Conservation (phyloP, 1,140 invertebrate species). For the Rhopalosiphum maidis region DNA sequence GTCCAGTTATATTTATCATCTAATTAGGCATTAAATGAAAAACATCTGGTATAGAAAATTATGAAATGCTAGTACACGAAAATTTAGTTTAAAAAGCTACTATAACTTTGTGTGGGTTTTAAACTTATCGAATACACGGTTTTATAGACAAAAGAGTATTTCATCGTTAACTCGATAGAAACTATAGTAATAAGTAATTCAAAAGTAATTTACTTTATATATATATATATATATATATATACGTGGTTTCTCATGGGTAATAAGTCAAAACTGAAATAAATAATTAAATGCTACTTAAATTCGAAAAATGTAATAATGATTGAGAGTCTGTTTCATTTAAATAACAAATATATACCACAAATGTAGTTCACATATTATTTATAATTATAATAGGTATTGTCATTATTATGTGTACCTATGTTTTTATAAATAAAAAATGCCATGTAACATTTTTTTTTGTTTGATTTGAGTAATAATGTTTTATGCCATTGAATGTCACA, state of each 20-base stretch:
- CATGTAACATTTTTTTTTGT: background rate
- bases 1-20: background rate
- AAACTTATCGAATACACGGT: background rate
- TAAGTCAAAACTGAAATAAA: background rate
- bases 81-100: background rate
- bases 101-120: background rate
- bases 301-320: background rate
- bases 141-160: background rate
- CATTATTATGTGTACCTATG: background rate
- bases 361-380: background rate
- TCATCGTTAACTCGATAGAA: background rate
- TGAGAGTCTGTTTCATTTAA: background rate
- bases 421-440: background rate
- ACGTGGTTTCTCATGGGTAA: background rate
- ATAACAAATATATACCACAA: background rate
- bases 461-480: background rate
- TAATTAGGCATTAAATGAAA: background rate
- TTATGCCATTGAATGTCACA: background rate
- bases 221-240: too few species aligned
- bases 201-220: slow-evolving; percentile 12
- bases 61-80: background rate
- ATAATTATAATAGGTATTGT: background rate
- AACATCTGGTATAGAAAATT: background rate
- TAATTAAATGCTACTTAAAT: background rate
- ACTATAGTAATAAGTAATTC: slow-evolving; percentile 8